A percentile compares a stretch with the other conserved stretches of the same genome.
phyloP scores from a whole-genome alignment of 2,888 invertebrate genomes.

The Agrotis clavis region DNA sequence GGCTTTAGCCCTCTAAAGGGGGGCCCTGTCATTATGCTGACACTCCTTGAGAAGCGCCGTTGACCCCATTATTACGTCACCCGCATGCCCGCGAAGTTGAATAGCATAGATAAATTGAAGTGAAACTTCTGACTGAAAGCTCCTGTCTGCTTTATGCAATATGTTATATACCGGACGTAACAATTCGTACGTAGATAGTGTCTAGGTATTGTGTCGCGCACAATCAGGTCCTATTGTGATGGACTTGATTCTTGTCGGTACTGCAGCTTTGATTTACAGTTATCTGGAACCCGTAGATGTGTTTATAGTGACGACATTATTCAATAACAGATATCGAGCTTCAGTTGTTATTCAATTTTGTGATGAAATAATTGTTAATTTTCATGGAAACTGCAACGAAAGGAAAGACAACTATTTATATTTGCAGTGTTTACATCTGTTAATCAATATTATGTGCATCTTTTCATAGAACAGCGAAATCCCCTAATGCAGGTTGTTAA shows the following conservation, averaged over 20 bases:
- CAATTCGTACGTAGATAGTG: constrained; percentile 28
- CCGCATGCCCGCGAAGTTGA: no score
- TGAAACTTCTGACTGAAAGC: constrained; percentile 19
- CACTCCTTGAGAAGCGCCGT: no score
- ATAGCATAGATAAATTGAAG: background rate
- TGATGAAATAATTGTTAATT: background rate
- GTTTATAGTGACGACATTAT: background rate
- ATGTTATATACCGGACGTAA: constrained; percentile 30
- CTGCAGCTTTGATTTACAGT: constrained; percentile 30
- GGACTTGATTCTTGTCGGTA: constrained; percentile 40
- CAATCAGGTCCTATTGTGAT: constrained; percentile 62
- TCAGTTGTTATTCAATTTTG: background rate
- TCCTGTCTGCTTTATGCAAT: constrained; percentile 10
- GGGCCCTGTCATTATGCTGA: no score
- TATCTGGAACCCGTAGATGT: background rate
- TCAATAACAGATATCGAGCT: background rate
- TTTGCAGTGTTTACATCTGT: no score
- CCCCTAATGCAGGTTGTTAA: no score
- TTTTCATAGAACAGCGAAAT: no score
- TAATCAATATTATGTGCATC: no score
- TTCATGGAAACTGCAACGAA: background rate
- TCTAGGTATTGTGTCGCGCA: constrained; percentile 46
- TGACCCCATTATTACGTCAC: no score
- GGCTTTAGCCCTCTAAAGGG: no score
- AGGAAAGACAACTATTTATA: no score